phyloP scores from a whole-genome alignment of 2,113 vertebrate genomes.

The Lota lota region DNA sequence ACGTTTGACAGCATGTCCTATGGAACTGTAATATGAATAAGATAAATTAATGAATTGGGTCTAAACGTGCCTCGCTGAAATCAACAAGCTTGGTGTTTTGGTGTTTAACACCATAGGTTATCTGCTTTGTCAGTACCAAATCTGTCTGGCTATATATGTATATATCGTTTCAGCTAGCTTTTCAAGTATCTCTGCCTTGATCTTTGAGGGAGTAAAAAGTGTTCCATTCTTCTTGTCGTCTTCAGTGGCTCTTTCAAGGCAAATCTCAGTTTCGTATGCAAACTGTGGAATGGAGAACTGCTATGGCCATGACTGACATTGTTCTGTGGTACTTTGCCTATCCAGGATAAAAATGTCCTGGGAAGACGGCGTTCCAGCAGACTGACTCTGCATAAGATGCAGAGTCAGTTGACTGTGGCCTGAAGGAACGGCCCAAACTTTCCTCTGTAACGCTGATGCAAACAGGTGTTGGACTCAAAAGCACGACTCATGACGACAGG shows the following conservation, averaged over 20 bases:
- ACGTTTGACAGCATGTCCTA: too few relatives aligned
- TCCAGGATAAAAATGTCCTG: constrained; percentile 22
- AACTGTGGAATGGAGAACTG: constrained; percentile 43
- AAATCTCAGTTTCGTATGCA: constrained; percentile 40
- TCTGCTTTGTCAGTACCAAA: too few relatives aligned
- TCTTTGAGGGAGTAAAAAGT: constrained; percentile 24
- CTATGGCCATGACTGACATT: constrained; percentile 37
- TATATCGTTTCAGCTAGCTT: constrained; percentile 27
- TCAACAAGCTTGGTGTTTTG: too few relatives aligned
- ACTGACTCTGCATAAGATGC: constrained; percentile 22
- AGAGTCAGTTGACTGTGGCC: background rate
- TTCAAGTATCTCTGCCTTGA: constrained; percentile 34
- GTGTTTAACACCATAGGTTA: too few relatives aligned
- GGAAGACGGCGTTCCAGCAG: too few relatives aligned
- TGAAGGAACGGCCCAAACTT: too few relatives aligned
- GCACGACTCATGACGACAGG: too few relatives aligned
- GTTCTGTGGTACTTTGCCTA: constrained; percentile 14
- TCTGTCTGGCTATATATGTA: constrained; percentile 19
- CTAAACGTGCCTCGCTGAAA: too few relatives aligned
- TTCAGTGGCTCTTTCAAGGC: constrained; percentile 27
- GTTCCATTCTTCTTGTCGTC: constrained; percentile 26
- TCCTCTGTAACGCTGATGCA: constrained; percentile 10
- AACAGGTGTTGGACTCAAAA: too few relatives aligned
- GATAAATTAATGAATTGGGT: too few relatives aligned
- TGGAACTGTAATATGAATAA: too few relatives aligned